Percentiles rank a stretch among this genome's conserved stretches.
These are phyloP conservation scores for Climacteris rufus DNA, from an alignment of 2,113 vertebrate species.

Conservation along the genomic window DNA sequence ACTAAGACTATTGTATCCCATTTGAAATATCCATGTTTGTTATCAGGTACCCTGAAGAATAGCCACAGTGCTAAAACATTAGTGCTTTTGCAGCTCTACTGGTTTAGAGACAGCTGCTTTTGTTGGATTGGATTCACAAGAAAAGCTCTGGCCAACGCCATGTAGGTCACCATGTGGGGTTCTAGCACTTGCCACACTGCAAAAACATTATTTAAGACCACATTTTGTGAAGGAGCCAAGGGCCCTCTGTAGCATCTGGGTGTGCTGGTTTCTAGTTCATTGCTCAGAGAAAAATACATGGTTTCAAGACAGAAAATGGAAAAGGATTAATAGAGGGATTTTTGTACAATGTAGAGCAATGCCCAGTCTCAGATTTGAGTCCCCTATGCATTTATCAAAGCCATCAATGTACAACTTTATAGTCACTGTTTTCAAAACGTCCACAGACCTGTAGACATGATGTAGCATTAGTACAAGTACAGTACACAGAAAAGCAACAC, in stretches of 20 bases:
- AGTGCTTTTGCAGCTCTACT: slow-evolving; percentile 10
- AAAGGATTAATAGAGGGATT: slow-evolving; percentile 6
- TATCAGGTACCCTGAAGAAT: not conserved
- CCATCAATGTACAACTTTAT: not conserved
- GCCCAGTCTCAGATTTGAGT: not conserved
- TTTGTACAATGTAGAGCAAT: not conserved
- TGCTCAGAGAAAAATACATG: not conserved
- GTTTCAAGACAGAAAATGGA: slow-evolving; percentile 39
- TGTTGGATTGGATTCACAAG: slow-evolving; percentile 53
- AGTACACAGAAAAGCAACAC: not conserved
- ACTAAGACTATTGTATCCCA: not conserved
- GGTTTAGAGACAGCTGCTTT: slow-evolving; percentile 50
- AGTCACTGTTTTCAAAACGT: not conserved
- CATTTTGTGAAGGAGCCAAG: slow-evolving; percentile 8
- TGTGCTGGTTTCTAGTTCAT: slow-evolving; percentile 12
- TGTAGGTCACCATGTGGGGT: slow-evolving; percentile 47
- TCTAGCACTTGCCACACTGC: not conserved
- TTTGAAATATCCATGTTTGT: not conserved
- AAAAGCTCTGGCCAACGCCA: not conserved
- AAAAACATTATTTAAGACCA: slow-evolving; percentile 46
- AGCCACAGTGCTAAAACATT: not conserved
- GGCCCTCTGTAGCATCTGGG: slow-evolving; percentile 32
- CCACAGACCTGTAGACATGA: not conserved
- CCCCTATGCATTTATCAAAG: not conserved
- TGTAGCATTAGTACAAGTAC: not conserved